Conservation (phyloP, 2,888 invertebrate genomes). For the Lamproptera curius region DNA sequence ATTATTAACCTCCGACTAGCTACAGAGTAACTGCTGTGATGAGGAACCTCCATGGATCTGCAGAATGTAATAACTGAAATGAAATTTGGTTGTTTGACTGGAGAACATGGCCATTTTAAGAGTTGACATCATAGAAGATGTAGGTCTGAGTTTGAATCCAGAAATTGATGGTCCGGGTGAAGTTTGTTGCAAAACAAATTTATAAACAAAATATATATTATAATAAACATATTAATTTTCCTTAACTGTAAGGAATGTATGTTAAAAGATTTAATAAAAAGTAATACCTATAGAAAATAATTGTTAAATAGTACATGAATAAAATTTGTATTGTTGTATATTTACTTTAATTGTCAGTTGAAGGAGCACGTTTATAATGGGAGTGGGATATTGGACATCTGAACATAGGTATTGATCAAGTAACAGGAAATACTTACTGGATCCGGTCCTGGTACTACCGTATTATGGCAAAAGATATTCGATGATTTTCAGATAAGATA, state of each 20-base stretch:
- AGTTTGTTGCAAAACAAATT: neutral
- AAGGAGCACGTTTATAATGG: constrained; percentile 89
- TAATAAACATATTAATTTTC: no score
- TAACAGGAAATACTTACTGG: constrained; percentile 82
- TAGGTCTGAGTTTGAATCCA: constrained; percentile 82
- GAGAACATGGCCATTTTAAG: constrained; percentile 80
- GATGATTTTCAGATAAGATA: constrained; percentile 83
- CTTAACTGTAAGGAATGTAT: no score
- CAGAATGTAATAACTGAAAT: constrained; percentile 81
- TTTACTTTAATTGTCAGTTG: constrained; percentile 51
- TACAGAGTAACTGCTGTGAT: constrained; percentile 47
- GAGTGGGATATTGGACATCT: constrained; percentile 84
- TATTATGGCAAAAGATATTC: no score
- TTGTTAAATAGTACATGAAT: no score
- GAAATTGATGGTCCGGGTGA: constrained; percentile 82
- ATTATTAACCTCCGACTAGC: constrained; percentile 55
- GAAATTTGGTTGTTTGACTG: constrained; percentile 85
- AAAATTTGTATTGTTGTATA: no score
- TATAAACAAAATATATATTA: no score
- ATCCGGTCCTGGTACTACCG: constrained; percentile 88
- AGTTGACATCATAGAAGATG: constrained; percentile 83
- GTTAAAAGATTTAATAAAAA: no score
- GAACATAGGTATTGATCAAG: constrained; percentile 82
- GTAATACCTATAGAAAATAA: no score
- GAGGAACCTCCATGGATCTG: constrained; percentile 49